A percentile compares a stretch with the other conserved stretches of the same genome.
Conservation (phyloP, 2,113 vertebrate species). For the Crotophaga sulcirostris region DNA sequence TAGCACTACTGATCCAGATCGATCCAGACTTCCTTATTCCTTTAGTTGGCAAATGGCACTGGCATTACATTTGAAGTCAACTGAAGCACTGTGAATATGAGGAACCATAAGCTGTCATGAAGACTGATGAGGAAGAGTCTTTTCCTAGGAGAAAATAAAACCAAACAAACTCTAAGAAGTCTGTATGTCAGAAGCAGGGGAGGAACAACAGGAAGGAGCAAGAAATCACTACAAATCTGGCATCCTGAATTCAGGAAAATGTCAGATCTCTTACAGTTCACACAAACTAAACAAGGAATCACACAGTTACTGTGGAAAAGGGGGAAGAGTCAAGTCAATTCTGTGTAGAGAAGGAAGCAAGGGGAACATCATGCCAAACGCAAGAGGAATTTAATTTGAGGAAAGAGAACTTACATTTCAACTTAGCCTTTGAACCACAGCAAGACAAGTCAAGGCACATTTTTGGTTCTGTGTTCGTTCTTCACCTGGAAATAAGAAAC, state of each 20-base stretch:
- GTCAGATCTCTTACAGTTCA: neutral
- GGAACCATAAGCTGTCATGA: neutral
- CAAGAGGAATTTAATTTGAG: conserved; percentile 7
- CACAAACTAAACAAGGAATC: conserved; percentile 18
- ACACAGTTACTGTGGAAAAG: neutral
- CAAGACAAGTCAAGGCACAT: neutral
- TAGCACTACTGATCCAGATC: fast-evolving
- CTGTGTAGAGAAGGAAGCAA: neutral
- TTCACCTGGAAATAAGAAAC: neutral
- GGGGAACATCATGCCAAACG: neutral
- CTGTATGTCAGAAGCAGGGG: neutral
- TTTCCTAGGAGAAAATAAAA: neutral
- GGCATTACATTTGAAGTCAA: neutral
- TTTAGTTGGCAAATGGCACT: neutral
- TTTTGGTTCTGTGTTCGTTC: neutral
- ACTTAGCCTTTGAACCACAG: neutral
- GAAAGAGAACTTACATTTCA: neutral
- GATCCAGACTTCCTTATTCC: neutral
- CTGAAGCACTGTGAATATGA: neutral
- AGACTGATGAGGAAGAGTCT: neutral
- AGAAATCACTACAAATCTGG: neutral
- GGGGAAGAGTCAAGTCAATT: neutral
- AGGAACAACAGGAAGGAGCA: neutral
- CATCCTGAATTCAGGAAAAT: neutral
- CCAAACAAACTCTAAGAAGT: neutral